These are phyloP conservation scores for Drosophila bocki DNA, from an alignment of 1,140 invertebrate genomes.

Conservation along the genomic window DNA sequence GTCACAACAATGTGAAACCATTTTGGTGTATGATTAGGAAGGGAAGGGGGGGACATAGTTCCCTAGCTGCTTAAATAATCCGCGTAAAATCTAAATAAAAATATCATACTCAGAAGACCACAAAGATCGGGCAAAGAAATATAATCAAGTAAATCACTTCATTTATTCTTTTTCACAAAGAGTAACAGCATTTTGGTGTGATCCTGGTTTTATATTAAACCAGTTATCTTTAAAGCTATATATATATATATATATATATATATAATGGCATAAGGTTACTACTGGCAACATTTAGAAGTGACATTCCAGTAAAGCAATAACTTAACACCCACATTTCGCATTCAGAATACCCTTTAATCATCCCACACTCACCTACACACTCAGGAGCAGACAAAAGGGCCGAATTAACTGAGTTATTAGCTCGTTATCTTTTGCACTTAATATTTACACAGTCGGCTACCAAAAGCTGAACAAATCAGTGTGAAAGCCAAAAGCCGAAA, in stretches of 20 bases:
- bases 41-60: neutral
- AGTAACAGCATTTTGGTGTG: neutral
- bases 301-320: neutral
- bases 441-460: conserved; percentile 77
- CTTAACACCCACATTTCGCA: neutral
- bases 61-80: neutral
- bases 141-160: neutral
- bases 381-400: conserved; percentile 5
- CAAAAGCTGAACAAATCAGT: conserved; percentile 50
- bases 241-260: neutral
- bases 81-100: neutral
- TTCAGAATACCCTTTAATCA: neutral
- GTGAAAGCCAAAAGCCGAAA: conserved; percentile 14
- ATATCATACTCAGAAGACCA: neutral
- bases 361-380: neutral
- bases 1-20: neutral
- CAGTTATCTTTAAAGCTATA: neutral
- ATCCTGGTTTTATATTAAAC: neutral
- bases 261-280: neutral
- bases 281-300: neutral
- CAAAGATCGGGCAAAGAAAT: neutral
- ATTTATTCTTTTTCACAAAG: too few species aligned
- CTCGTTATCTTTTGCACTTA: conserved; percentile 77
- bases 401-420: conserved; percentile 76
- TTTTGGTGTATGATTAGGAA: neutral